Evolutionary conservation across 2,888 invertebrate species (phyloP), one percentile per base, ranked within the genome.

Genomic region (Clostera curtula): DNA sequence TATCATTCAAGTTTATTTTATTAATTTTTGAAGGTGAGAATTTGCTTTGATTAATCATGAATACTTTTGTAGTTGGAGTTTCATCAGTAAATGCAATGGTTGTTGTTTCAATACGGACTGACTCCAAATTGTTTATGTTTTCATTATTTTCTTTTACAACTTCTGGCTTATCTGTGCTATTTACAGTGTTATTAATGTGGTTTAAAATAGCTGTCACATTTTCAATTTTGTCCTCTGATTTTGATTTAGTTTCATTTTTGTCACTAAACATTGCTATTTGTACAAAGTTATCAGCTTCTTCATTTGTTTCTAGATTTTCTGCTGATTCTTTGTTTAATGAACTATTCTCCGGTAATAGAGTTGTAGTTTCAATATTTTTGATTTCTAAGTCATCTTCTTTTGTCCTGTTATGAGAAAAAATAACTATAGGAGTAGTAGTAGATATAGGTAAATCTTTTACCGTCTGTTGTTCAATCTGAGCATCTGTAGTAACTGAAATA

Each of bases 201-300:
- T n/a, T n/a, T n/a, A n/a, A n/a, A n/a, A n/a, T n/a, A n/a, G n/a
- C n/a, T n/a, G n/a, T n/a, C n/a, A n/a, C n/a, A n/a, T n/a, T 30
- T 10, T 34, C 35, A 11, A 22, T 47, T 3, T 28, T 31, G 13
- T 27, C 9, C 5, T 27, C 28, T 3, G 19, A 5, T 24, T 41
- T 34, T 20, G 17, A 8, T 9, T 31, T 41, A 9, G 30, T 14
- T 9, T 21, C 9, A 18, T 36, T 36, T 27, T 44, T 39, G 4
- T 29, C 29, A 3, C 34, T 21, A 11, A 49, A 51, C 19, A 34
- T 36, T 7, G 61, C 49, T 24, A 61, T 59, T 35, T 64, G 48
- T 4, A 57, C 40, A 27, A 52, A 58, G 7, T 54, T 50, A 7
- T 2, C 25, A 12, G 28, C 31, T 27, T 53, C 43, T 15, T 34